Evolutionary conservation across 23 tunicate genomes (phyloP).

Genomic region (Aplidium turbinatum): DNA sequence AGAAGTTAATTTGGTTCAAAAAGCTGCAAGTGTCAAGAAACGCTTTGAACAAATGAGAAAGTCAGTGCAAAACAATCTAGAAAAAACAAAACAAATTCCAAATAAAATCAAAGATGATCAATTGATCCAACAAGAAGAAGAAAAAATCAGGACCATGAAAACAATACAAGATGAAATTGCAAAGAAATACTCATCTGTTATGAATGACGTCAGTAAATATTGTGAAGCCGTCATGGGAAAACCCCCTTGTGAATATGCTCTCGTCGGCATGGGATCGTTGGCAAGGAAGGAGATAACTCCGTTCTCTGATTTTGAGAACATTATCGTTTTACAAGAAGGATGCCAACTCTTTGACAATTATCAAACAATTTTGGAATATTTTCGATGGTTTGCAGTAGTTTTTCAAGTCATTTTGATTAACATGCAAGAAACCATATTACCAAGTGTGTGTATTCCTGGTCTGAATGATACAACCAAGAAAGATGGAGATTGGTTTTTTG

Average conservation of each 20-base stretch:
- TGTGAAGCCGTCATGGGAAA: conserved; percentile 40
- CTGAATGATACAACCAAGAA: conserved; percentile 15
- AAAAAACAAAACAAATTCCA: no score
- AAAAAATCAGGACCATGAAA: conserved; percentile 1
- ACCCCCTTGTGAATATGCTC: conserved; percentile 41
- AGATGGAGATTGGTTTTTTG: conserved; percentile 46
- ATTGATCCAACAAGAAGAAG: no score
- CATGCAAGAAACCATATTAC: conserved; percentile 35
- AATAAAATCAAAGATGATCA: no score
- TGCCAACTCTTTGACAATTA: not conserved
- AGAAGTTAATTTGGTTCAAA: no score
- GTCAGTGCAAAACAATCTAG: no score
- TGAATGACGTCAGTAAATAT: conserved; percentile 23
- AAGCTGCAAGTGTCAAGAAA: no score
- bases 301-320: conserved; percentile 63
- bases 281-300: conserved; percentile 51
- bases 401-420: conserved; percentile 42
- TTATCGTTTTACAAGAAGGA: conserved; percentile 36
- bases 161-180: conserved; percentile 14
- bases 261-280: conserved; percentile 56
- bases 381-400: conserved; percentile 39
- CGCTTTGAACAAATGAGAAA: no score
- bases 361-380: conserved; percentile 31
- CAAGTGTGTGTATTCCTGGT: conserved; percentile 18
- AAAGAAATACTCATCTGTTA: conserved; percentile 10